Percentiles rank a stretch among this genome's conserved stretches.
Conservation (phyloP, 2,113 vertebrate genomes). For the Xyliphius kryptos region DNA sequence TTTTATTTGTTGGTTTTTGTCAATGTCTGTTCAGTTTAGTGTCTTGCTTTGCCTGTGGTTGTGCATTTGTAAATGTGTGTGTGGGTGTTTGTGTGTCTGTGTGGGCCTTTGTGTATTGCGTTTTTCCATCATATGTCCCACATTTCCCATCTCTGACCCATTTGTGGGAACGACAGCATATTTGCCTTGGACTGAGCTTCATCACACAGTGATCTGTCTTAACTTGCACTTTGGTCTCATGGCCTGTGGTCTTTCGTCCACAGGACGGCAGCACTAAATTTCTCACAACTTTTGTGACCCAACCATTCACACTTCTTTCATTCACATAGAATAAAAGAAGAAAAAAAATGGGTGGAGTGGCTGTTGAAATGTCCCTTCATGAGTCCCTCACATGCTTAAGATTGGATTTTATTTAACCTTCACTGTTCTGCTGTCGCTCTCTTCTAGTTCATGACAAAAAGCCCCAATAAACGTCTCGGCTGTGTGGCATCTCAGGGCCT, state of each 20-base stretch:
- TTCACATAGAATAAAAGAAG: background rate
- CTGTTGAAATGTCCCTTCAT: too few relatives aligned
- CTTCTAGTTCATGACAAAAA: slow-evolving; percentile 95
- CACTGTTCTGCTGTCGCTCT: slow-evolving; percentile 1
- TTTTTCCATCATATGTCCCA: slow-evolving; percentile 56
- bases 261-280: slow-evolving; percentile 8
- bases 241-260: slow-evolving; percentile 28
- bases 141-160: slow-evolving; percentile 49
- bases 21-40: slow-evolving; percentile 6
- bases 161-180: slow-evolving; percentile 60
- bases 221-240: slow-evolving; percentile 38
- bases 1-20: slow-evolving; percentile 22
- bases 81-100: slow-evolving; percentile 10
- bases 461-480: slow-evolving; percentile 87
- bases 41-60: slow-evolving; percentile 12
- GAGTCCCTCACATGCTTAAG: background rate
- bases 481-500: slow-evolving; percentile 80
- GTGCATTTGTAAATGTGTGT: slow-evolving; percentile 8
- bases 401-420: background rate
- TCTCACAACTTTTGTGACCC: background rate
- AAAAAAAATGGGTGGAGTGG: too few relatives aligned
- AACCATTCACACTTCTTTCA: background rate
- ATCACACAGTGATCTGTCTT: slow-evolving; percentile 44
- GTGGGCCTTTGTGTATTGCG: slow-evolving; percentile 24
- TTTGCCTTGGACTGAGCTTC: slow-evolving; percentile 52